Evolutionary conservation across 2,888 invertebrate genomes (phyloP).

Genomic region (Lysandra bellargus): DNA sequence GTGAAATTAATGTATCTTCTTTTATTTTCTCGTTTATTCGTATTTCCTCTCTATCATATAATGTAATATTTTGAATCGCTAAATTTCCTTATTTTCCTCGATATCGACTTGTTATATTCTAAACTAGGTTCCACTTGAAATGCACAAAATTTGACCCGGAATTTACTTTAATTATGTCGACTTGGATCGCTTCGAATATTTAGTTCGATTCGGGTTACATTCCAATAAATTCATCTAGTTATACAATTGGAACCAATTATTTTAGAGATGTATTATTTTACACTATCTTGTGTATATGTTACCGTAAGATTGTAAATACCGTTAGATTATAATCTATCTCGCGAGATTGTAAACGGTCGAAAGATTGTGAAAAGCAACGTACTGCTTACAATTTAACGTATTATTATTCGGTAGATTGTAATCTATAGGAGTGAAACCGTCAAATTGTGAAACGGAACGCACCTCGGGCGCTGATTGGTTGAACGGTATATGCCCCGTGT

Average conservation of each 20-base stretch:
- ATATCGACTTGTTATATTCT: background rate
- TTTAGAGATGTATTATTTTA: background rate
- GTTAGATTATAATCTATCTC: too few species aligned
- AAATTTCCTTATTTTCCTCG: background rate
- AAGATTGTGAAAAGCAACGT: too few species aligned
- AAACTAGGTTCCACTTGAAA: slow-evolving; percentile 5
- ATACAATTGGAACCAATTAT: background rate
- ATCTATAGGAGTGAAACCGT: too few species aligned
- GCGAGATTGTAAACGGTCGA: too few species aligned
- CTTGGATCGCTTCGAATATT: slow-evolving; percentile 2
- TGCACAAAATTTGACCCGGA: slow-evolving; percentile 9
- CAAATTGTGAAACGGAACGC: too few species aligned
- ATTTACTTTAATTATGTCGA: slow-evolving; percentile 3
- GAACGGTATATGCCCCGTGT: too few species aligned
- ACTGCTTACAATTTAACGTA: too few species aligned
- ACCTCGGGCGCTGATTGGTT: too few species aligned
- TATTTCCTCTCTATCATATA: background rate
- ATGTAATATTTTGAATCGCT: too few species aligned
- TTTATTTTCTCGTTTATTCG: background rate
- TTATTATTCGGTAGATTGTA: too few species aligned
- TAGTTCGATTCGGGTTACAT: background rate
- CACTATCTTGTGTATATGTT: too few species aligned
- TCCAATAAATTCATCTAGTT: background rate
- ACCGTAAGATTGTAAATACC: too few species aligned
- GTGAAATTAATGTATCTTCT: background rate